Evolutionary conservation across 2,888 invertebrate genomes (phyloP).

Genomic region (Frankliniella fusca): DNA sequence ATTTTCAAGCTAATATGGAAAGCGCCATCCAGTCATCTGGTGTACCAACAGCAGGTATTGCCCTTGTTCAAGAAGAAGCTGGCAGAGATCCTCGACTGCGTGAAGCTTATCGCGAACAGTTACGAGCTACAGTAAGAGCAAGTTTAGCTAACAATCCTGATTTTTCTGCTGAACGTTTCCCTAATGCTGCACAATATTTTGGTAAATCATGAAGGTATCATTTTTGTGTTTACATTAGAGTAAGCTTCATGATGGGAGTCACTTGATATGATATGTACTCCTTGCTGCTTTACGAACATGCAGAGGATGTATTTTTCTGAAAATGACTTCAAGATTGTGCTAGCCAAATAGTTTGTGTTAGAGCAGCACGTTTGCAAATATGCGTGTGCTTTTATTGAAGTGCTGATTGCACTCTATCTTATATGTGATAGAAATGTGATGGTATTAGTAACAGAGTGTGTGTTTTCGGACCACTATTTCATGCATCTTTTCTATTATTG

Average conservation of each 20-base stretch:
- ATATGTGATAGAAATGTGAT: constrained; percentile 21
- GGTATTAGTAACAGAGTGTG: constrained; percentile 2
- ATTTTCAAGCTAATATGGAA: constrained; percentile 45
- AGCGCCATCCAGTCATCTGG: constrained; percentile 53
- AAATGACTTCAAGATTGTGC: not conserved
- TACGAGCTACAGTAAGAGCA: constrained; percentile 50
- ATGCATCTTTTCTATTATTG: not conserved
- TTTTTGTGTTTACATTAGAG: too few species aligned
- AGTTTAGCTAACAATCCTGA: constrained; percentile 51
- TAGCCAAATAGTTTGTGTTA: not conserved
- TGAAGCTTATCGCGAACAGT: constrained; percentile 52
- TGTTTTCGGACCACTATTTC: constrained; percentile 20
- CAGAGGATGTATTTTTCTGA: too few species aligned
- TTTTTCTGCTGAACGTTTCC: constrained; percentile 48
- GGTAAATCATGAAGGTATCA: constrained; percentile 28
- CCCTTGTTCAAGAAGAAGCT: constrained; percentile 51
- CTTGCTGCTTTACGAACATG: too few species aligned
- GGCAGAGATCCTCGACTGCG: constrained; percentile 52
- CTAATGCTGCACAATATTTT: constrained; percentile 50
- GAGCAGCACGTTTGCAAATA: not conserved
- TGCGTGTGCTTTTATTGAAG: not conserved
- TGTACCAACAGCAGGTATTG: constrained; percentile 48
- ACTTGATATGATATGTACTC: too few species aligned
- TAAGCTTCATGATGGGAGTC: too few species aligned
- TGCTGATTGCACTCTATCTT: constrained; percentile 18